Base-by-base conservation (phyloP, 1,140 invertebrate genomes). In the Penaeus indicus region DNA sequence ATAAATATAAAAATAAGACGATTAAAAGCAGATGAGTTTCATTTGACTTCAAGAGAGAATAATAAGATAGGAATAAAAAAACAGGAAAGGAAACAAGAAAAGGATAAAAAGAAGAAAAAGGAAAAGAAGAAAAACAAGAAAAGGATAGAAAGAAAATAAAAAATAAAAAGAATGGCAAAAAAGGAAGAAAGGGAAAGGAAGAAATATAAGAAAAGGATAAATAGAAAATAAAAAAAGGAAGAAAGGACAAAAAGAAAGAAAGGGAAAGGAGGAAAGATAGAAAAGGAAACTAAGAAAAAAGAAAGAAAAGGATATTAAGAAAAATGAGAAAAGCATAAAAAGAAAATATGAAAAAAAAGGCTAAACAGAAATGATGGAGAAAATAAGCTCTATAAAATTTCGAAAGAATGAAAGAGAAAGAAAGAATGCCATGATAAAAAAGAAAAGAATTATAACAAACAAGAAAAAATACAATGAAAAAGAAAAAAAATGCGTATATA, bases 361-460 rank as follows among this genome's bases (percentile, higher is more conserved):
- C n/a, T n/a, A n/a, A n/a, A n/a, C n/a, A n/a, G n/a, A n/a, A n/a
- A n/a, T n/a, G n/a, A n/a, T n/a, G n/a, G n/a, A n/a, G n/a, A n/a
- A n/a, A n/a, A n/a, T n/a, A n/a, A n/a, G n/a, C n/a, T n/a, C n/a
- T n/a, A n/a, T n/a, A n/a, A n/a, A n/a, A n/a, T n/a, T n/a, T n/a
- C n/a, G 10, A 10, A 47, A 10, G 10, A 47, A 47, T 3, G 10
- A 47, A 47, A 10, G 10, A 47, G 10, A 47, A 47, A 47, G 10
- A 10, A 47, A 10, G 10, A 10, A 47, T 47, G 10, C 42, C n/a
- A n/a, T n/a, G n/a, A n/a, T n/a, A n/a, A n/a, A n/a, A n/a, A n/a
- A n/a, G n/a, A 75, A n/a, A 75, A n/a, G 69, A 75, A 75, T 75
- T 75, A 75, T 75, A 13, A n/a, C n/a, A 32, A 75, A 25, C 38